Evolutionary conservation across 2,113 vertebrate species (phyloP), one percentile per base, ranked within the genome.

Genomic region (Puntigrus tetrazona): DNA sequence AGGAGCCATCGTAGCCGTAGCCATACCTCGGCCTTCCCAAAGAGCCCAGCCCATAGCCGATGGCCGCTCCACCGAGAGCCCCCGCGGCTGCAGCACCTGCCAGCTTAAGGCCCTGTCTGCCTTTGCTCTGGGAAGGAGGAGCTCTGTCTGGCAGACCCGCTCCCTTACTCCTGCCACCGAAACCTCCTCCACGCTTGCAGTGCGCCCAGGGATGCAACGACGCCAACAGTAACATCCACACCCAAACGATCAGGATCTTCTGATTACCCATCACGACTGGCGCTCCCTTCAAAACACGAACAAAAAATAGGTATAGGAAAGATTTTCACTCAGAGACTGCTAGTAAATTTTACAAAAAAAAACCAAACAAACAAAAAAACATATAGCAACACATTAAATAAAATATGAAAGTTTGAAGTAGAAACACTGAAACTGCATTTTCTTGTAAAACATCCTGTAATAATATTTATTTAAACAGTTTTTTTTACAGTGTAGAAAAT

Each of bases 31-130:
- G 91, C 5, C 92, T 91, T 77, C 93, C 93, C 5, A 89, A 57
- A 11, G 89, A 89, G n/a, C 88, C 86, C 72, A 95, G 86, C 7
- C 93, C 93, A 1, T 93, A 94, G 0, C 94, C 94, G 0, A 95
- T 13, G 74, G 94, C 88, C 0, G 94, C 86, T 67, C 94, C 94
- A 4, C 93, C 93, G 4, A 94, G 22, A 1, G 93, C 94, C 0
- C 94, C 94, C 0, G 91, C 94, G 36, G 93, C 94, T 2, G 94
- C 94, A 0, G 94, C 93, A 11, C 94, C 94, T 0, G 94, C 94
- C 55, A 95, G 2, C 79, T 94, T 95, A 10, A 86, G 55, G 80
- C 94, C 70, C 74, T 90, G 63, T 87, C 92, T 87, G 47, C 92
- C 91, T 0, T 86, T 83, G 87, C 87, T 91, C 82, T 93, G 91